Conservation (phyloP, 2,113 vertebrate species). For the Pelodiscus sinensis region DNA sequence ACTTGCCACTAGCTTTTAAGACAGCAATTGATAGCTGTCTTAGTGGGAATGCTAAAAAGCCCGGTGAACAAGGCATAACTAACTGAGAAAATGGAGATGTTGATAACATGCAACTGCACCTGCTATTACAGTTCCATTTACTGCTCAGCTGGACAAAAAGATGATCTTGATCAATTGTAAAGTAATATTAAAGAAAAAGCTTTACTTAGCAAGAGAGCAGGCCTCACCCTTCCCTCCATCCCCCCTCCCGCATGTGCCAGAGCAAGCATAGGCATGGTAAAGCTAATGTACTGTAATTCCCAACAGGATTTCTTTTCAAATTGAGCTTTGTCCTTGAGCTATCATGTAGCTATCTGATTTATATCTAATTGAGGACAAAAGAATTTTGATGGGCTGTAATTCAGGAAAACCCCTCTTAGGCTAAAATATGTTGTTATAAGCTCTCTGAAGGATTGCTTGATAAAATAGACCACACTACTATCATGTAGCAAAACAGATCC, state of each 20-base stretch:
- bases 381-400: not conserved
- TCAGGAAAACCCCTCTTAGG: not conserved
- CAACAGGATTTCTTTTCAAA: not conserved
- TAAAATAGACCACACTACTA: not conserved
- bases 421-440: not conserved
- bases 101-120: not conserved
- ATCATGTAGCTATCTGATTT: not conserved
- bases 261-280: not conserved
- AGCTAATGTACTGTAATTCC: not conserved
- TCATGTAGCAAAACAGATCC: not conserved
- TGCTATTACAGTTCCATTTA: not conserved
- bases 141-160: not conserved
- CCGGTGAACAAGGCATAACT: rapidly evolving
- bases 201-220: not conserved
- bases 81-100: not conserved
- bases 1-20: not conserved
- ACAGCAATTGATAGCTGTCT: not conserved
- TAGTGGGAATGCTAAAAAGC: not conserved
- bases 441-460: not conserved
- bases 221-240: not conserved
- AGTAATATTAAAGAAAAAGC: not conserved
- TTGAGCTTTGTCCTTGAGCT: not conserved
- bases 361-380: not conserved
- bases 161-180: not conserved
- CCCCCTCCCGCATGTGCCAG: not conserved